phyloP scores from a whole-genome alignment of 92 coral and sea anemone genomes.

The Heteractis magnifica region DNA sequence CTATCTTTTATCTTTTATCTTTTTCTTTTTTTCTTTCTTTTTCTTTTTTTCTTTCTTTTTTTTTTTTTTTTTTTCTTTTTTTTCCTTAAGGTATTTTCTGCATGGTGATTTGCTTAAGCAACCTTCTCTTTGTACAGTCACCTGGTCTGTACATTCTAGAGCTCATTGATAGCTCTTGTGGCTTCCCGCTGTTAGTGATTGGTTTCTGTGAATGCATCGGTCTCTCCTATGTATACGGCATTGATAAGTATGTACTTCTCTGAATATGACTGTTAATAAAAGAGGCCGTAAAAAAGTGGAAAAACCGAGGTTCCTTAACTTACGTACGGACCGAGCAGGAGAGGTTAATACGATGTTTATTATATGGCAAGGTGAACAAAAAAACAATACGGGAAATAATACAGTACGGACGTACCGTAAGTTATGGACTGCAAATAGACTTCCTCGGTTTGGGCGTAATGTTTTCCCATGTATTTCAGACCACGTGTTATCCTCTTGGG shows the following conservation, averaged over 20 bases:
- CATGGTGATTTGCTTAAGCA: slow-evolving; percentile 63
- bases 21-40: background rate
- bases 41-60: background rate
- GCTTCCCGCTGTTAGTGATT: slow-evolving; percentile 77
- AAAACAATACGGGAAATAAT: too few relatives aligned
- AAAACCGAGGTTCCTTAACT: too few relatives aligned
- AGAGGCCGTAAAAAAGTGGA: too few relatives aligned
- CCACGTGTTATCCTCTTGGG: too few relatives aligned
- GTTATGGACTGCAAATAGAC: too few relatives aligned
- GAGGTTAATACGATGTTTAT: too few relatives aligned
- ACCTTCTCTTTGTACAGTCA: slow-evolving; percentile 72
- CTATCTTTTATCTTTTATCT: too few relatives aligned
- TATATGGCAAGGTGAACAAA: too few relatives aligned
- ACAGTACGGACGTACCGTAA: too few relatives aligned
- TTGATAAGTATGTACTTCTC: slow-evolving; percentile 63
- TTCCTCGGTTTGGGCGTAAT: too few relatives aligned
- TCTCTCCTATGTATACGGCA: slow-evolving; percentile 81
- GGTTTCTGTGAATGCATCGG: slow-evolving; percentile 88
- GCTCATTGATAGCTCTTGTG: slow-evolving; percentile 71
- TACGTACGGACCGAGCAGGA: too few relatives aligned
- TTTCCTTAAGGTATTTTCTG: slow-evolving; percentile 67
- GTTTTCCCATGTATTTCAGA: too few relatives aligned
- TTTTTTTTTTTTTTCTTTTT: background rate
- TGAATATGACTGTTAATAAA: background rate
- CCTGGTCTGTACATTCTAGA: slow-evolving; percentile 81